phyloP scores from a whole-genome alignment of 2,113 vertebrate species.

The Blennius ocellaris region DNA sequence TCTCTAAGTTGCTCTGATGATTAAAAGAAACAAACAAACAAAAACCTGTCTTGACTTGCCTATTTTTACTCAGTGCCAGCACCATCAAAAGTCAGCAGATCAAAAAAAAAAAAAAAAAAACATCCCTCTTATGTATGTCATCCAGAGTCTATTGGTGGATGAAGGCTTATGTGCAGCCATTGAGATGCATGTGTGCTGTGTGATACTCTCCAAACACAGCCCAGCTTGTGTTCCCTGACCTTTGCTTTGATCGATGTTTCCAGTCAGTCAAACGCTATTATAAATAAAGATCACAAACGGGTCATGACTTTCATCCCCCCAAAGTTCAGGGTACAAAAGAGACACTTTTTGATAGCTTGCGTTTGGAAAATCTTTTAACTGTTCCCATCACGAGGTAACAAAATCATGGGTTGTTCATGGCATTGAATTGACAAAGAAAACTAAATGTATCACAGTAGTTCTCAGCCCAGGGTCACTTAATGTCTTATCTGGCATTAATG shows the following conservation, averaged over 20 bases:
- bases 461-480: neutral
- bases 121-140: constrained; percentile 45
- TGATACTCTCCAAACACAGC: constrained; percentile 64
- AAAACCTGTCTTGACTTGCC: neutral
- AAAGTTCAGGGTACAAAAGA: constrained; percentile 78
- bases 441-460: neutral
- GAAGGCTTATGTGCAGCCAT: constrained; percentile 45
- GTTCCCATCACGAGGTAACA: constrained; percentile 28
- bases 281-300: constrained; percentile 82
- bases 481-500: neutral
- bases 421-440: neutral
- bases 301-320: constrained; percentile 79
- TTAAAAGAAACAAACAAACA: too few relatives aligned
- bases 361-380: constrained; percentile 39
- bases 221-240: constrained; percentile 73
- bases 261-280: constrained; percentile 77
- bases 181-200: constrained; percentile 42
- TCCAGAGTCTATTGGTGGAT: constrained; percentile 49
- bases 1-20: neutral
- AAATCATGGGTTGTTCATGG: constrained; percentile 5
- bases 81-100: constrained; percentile 73
- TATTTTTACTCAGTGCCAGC: constrained; percentile 47
- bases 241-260: constrained; percentile 80
- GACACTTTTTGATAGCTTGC: constrained; percentile 40
- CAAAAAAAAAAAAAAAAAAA: constrained; percentile 51